Evolutionary conservation across 2,797 vertebrate species (phyloP).

Genomic region (Mormyrus proboscirostris): DNA sequence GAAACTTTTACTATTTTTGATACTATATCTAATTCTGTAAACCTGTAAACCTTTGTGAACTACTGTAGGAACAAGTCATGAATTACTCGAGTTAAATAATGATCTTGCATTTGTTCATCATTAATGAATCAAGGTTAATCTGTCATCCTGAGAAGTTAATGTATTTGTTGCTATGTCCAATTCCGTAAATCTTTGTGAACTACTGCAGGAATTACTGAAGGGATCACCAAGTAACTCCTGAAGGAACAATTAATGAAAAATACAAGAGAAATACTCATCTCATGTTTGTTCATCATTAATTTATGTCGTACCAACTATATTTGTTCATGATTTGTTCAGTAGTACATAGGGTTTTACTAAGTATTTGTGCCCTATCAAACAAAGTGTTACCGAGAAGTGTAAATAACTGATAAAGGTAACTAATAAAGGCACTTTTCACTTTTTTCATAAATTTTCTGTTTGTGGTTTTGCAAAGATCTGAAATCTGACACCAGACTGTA

Average conservation of each 20-base stretch:
- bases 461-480: background rate
- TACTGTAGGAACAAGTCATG: background rate
- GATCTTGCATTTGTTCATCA: no score
- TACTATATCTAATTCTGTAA: background rate
- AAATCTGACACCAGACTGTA: background rate
- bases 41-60: background rate
- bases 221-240: background rate
- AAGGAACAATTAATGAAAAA: no score
- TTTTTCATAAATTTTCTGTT: background rate
- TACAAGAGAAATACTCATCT: background rate
- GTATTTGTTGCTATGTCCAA: no score
- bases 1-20: no score
- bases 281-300: background rate
- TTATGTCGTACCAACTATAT: background rate
- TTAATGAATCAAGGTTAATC: no score
- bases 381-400: background rate
- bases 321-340: background rate
- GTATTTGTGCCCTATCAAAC: background rate
- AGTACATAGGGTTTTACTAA: background rate
- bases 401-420: background rate
- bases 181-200: background rate
- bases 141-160: no score
- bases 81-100: no score
- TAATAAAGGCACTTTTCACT: background rate
- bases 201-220: background rate